phyloP scores from a whole-genome alignment of 2,888 invertebrate species.

The Dynastes hyllus region DNA sequence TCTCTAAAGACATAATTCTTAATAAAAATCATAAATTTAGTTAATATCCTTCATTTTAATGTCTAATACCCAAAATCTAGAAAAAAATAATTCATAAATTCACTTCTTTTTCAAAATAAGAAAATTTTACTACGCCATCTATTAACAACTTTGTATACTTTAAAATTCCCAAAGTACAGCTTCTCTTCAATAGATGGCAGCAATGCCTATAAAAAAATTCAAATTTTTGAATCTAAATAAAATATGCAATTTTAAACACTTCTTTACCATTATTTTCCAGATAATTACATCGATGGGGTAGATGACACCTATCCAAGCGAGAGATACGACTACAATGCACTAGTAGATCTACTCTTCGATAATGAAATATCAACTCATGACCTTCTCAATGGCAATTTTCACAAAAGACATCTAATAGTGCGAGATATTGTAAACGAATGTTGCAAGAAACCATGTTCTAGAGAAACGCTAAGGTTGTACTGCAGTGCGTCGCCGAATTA shows the following conservation, averaged over 20 bases:
- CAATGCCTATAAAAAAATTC: background rate
- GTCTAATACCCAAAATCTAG: no score
- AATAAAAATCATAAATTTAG: no score
- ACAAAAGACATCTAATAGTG: slow-evolving; percentile 28
- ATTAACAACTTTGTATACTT: no score
- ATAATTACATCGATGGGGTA: slow-evolving; percentile 5
- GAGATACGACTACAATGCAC: slow-evolving; percentile 19
- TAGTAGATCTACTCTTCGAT: slow-evolving; percentile 6
- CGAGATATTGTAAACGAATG: slow-evolving; percentile 28
- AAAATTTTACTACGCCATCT: no score
- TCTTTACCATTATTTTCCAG: background rate
- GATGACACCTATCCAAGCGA: background rate
- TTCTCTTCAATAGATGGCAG: background rate
- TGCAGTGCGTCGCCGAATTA: background rate
- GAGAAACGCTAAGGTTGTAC: slow-evolving; percentile 27
- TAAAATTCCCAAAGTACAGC: background rate
- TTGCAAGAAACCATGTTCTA: slow-evolving; percentile 28
- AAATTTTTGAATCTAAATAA: no score
- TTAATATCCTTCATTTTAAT: no score
- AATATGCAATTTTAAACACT: background rate
- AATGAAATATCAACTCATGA: background rate
- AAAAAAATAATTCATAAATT: no score
- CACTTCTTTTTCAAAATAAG: no score
- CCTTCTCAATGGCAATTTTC: slow-evolving; percentile 13
- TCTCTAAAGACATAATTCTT: no score